These are phyloP conservation scores for Fulmarus glacialis DNA, from an alignment of 2,113 vertebrate genomes.

Conservation along the genomic window DNA sequence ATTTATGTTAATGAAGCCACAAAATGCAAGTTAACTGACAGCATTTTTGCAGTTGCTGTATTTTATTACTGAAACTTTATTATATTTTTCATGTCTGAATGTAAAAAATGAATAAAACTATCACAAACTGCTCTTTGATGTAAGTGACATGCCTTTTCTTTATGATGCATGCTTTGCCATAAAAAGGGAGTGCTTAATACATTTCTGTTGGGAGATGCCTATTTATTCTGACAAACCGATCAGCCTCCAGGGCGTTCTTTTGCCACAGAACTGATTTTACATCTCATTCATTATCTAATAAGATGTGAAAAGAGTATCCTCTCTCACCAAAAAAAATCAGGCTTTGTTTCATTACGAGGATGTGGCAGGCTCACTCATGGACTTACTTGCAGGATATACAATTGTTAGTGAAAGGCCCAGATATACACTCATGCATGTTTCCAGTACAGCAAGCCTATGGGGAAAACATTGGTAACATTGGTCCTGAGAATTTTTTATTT, in stretches of 20 bases:
- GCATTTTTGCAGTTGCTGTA: constrained; percentile 18
- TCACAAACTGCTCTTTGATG: constrained; percentile 40
- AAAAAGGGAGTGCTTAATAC: constrained; percentile 52
- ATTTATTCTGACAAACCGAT: constrained; percentile 76
- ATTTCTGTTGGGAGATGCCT: constrained; percentile 69
- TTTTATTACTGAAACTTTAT: constrained; percentile 5
- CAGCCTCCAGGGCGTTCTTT: constrained; percentile 66
- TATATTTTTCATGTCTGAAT: constrained; percentile 8
- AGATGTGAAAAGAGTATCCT: constrained; percentile 52
- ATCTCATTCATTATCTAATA: constrained; percentile 73
- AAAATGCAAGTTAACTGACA: constrained; percentile 24
- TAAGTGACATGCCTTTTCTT: constrained; percentile 40
- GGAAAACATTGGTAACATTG: neutral
- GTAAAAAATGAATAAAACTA: constrained; percentile 12
- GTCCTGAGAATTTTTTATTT: neutral
- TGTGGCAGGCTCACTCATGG: neutral
- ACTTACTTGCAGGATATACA: neutral
- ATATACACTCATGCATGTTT: neutral
- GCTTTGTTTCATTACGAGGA: constrained; percentile 5
- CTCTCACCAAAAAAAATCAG: neutral
- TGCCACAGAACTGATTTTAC: constrained; percentile 71
- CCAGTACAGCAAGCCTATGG: neutral
- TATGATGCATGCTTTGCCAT: constrained; percentile 38
- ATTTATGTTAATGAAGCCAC: constrained; percentile 44
- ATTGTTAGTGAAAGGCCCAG: neutral